Percentiles rank a stretch among this genome's conserved stretches.
These are phyloP conservation scores for Parochlus steinenii DNA, from an alignment of 2,888 invertebrate species.

Conservation along the genomic window DNA sequence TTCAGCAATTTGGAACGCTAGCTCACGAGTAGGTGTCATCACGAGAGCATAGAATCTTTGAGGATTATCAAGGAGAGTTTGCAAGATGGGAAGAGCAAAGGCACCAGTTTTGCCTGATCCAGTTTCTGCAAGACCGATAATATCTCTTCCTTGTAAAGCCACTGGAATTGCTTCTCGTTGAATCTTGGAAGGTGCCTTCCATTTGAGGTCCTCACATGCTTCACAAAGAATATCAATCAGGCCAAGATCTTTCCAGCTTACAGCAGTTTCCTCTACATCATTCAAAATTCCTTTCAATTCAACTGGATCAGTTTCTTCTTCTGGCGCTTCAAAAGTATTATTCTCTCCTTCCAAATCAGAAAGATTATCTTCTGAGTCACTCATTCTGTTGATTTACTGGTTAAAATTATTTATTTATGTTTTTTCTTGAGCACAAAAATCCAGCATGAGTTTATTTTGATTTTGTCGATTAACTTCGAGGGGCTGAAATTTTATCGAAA, in stretches of 20 bases:
- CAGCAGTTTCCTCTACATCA: conserved; percentile 20
- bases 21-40: conserved; percentile 90
- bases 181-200: conserved; percentile 89
- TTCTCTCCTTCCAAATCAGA: conserved; percentile 13
- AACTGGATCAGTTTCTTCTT: conserved; percentile 9
- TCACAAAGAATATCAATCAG: conserved; percentile 78
- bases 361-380: conserved; percentile 13
- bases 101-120: conserved; percentile 88
- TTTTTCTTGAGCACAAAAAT: background rate
- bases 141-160: conserved; percentile 70
- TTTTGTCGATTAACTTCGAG: too few relatives aligned
- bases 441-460: too few relatives aligned
- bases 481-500: too few relatives aligned
- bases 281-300: conserved; percentile 11
- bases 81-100: conserved; percentile 91
- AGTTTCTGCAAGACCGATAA: conserved; percentile 51
- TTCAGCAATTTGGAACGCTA: conserved; percentile 96
- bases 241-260: conserved; percentile 52
- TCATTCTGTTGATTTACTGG: conserved; percentile 13
- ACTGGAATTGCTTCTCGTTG: conserved; percentile 88
- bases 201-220: conserved; percentile 82
- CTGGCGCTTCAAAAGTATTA: background rate
- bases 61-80: conserved; percentile 74
- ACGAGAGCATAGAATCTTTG: conserved; percentile 88
- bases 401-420: conserved; percentile 1